Evolutionary conservation across 2,113 vertebrate species (phyloP).

Genomic region (Tympanuchus pallidicinctus): DNA sequence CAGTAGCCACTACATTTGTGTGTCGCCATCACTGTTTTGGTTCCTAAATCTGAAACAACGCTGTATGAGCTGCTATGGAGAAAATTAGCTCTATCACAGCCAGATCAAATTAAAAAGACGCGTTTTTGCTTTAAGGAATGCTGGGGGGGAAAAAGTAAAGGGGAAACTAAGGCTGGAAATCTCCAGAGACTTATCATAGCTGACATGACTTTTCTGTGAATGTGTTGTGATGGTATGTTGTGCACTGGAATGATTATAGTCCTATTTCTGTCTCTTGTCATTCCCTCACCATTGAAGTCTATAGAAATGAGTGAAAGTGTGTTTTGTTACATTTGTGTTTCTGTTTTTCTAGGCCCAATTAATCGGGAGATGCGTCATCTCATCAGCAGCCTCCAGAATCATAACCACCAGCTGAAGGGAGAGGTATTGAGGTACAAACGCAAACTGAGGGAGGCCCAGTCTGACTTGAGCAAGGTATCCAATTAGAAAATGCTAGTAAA

Average conservation of each 20-base stretch:
- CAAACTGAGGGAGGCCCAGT: constrained; percentile 90
- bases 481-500: not conserved
- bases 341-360: constrained; percentile 86
- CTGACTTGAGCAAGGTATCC: constrained; percentile 90
- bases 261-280: not conserved
- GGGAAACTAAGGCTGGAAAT: not conserved
- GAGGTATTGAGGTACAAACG: constrained; percentile 94
- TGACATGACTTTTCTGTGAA: not conserved
- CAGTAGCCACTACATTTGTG: not conserved
- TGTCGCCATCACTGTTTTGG: not conserved
- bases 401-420: constrained; percentile 97
- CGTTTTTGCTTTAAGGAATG: accelerated
- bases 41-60: not conserved
- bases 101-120: not conserved
- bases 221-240: not conserved
- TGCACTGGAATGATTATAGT: not conserved
- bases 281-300: not conserved
- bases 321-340: not conserved
- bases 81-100: not conserved
- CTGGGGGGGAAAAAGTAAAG: not conserved
- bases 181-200: not conserved
- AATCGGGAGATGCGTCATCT: constrained; percentile 98
- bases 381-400: constrained; percentile 96
- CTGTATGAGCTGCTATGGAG: not conserved
- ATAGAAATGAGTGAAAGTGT: not conserved